Base-by-base conservation (phyloP, 2,888 invertebrate genomes). In the Patella depressa region DNA sequence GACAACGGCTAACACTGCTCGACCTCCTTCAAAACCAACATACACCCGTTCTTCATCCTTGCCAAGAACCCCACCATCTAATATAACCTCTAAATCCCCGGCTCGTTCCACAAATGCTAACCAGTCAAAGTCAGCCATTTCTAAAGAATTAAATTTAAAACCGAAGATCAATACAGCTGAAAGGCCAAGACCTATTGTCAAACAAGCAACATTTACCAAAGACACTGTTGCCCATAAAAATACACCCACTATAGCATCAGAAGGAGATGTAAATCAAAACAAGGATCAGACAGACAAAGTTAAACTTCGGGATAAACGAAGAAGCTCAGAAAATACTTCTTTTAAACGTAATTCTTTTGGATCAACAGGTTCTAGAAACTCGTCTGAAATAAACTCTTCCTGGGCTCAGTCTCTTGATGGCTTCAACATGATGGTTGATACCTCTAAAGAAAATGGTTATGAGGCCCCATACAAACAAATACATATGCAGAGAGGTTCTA, bases 121-220 rank as follows among this genome's bases (percentile, higher is more conserved):
- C 24, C 19, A 24, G 19, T 19, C 19, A 11, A 65, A 19, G 24
- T 24, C 65, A 24, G 3, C 65, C 24, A 65, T 65, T 24, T 19
- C 65, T 65, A 65, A 65, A 65, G 65, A 65, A 24, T 24, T 14
- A 4, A 19, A 24, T n/a, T 29, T 45, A 53, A 75, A 55, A 55
- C 45, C 45, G 45, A 65, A 65, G 65, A 24, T 19, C 19, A 53
- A 75, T 53, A 53, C 75, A 12, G 19, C 19, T 24, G 87, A 86
- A 24, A 80, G 87, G 78, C 89, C 89, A 17, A 86, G 84, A 76
- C 85, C 87, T 0, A 84, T 86, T 3, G 95, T 96, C 83, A 93
- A 97, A 53, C 97, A 98, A 91, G 96, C 96, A 17, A 98, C 98
- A 0, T 98, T 98, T 89, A 96, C 96, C 0, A 97, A 97, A 92